Percentiles rank a stretch among this genome's conserved stretches.
phyloP scores from a whole-genome alignment of 1,140 invertebrate genomes.

The Megalopta genalis region DNA sequence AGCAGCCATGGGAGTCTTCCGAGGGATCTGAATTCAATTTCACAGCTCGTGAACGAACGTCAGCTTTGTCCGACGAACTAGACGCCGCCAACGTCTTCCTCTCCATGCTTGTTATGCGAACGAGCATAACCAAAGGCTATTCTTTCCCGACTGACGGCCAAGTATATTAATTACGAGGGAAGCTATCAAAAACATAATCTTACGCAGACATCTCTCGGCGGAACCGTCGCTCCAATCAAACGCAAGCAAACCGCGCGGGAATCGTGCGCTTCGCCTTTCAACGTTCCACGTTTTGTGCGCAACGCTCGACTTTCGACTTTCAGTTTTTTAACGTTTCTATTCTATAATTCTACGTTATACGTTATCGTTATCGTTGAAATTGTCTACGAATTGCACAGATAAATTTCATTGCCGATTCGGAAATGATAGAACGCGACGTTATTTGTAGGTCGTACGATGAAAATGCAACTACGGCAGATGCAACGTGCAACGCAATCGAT shows the following conservation, averaged over 20 bases:
- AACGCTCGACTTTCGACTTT: not conserved
- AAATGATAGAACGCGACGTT: no score
- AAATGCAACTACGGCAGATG: no score
- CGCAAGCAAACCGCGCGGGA: no score
- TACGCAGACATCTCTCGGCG: not conserved
- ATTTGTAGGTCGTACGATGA: no score
- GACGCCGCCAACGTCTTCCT: constrained; percentile 58
- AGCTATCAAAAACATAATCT: constrained; percentile 14
- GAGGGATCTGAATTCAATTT: constrained; percentile 72
- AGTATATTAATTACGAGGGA: constrained; percentile 28
- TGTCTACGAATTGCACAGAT: no score
- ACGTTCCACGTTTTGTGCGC: no score
- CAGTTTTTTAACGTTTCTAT: no score
- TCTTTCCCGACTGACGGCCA: constrained; percentile 1
- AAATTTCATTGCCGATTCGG: no score
- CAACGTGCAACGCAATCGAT: no score
- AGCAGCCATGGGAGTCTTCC: constrained; percentile 50
- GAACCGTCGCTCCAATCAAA: not conserved
- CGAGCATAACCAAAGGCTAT: not conserved
- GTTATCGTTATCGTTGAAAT: no score
- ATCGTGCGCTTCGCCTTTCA: not conserved
- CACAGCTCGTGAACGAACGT: constrained; percentile 69
- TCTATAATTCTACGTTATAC: no score
- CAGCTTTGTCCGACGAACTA: constrained; percentile 62
- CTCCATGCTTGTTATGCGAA: constrained; percentile 37